These are phyloP conservation scores for Forficula auricularia DNA, from an alignment of 1,140 invertebrate genomes.

Conservation along the genomic window DNA sequence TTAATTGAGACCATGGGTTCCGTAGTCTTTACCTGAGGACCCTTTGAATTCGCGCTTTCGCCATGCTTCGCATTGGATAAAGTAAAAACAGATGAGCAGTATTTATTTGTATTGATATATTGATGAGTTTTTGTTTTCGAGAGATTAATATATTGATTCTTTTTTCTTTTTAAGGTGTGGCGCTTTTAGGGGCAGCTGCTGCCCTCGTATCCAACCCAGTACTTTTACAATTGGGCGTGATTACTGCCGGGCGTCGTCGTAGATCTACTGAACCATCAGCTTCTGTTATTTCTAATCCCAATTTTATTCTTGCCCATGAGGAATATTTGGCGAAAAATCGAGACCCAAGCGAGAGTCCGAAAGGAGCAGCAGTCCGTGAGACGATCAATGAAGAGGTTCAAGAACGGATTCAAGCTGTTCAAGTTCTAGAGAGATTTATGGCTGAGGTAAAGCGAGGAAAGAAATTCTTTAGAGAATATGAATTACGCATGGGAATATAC, in stretches of 20 bases:
- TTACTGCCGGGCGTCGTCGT: conserved; percentile 31
- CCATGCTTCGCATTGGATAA: no score
- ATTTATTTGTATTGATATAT: no score
- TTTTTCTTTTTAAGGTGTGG: conserved; percentile 47
- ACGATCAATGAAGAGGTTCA: neutral
- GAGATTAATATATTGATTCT: no score
- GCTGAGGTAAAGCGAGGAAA: conserved; percentile 10
- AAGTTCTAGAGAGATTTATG: conserved; percentile 11
- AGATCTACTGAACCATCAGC: neutral
- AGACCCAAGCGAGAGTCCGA: conserved; percentile 13
- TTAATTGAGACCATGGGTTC: no score
- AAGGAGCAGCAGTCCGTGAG: neutral
- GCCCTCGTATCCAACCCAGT: conserved; percentile 57
- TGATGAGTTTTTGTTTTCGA: no score
- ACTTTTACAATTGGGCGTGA: conserved; percentile 51
- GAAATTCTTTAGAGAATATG: no score
- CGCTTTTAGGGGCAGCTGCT: conserved; percentile 57
- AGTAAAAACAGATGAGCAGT: no score
- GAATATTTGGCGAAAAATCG: conserved; percentile 8
- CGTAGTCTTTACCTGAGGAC: no score
- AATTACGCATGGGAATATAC: no score
- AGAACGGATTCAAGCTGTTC: neutral
- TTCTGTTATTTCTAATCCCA: conserved; percentile 1
- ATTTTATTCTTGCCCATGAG: conserved; percentile 1
- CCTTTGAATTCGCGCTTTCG: no score